Evolutionary conservation across 2,113 vertebrate genomes (phyloP), one percentile per base, ranked within the genome.

Genomic region (Odocoileus virginianus): DNA sequence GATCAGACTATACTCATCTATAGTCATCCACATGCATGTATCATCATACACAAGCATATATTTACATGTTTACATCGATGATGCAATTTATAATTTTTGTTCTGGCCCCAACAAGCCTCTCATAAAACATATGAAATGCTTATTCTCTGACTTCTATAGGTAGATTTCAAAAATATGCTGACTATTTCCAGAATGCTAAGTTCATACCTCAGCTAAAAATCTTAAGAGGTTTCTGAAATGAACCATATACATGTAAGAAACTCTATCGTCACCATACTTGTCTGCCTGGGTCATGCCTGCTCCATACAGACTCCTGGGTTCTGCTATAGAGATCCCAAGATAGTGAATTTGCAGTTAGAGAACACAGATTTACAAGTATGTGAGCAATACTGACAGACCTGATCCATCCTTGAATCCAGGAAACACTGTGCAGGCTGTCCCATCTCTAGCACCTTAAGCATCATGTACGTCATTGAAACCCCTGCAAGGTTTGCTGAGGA

Each of bases 151-250:
- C 45, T 92, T 57, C 47, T 74, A 17, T 36, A 92, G 74, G 64
- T 30, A 76, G 52, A 95, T 97, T 94, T 93, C 76, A 93, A 96
- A 87, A 71, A 88, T 33, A 43, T 21, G 28, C 36, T 89, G 50
- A 36, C 82, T 67, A 33, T 50, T 21, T 81, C 36, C 55, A 67
- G 71, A 81, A 93, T 50, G 40, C 15, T 89, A 54, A n/a, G 64
- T 57, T 94, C 25, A 3, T 67, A 60, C 43, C 89, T 57, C 67
- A 79, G n/a, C 47, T 89, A 88, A 96, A 98, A 79, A 76, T 78
- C 83, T 93, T 61, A 91, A 74, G 27, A 92, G 2, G 3, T 27
- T 82, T 15, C 81, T 58, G 40, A 58, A 92, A 30, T 85, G 61
- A 94, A 47, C 92, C 91, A 81, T 25, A 33, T 40, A 45, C n/a